Conservation (phyloP, 2,797 vertebrate species). For the Semaprochilodus insignis region DNA sequence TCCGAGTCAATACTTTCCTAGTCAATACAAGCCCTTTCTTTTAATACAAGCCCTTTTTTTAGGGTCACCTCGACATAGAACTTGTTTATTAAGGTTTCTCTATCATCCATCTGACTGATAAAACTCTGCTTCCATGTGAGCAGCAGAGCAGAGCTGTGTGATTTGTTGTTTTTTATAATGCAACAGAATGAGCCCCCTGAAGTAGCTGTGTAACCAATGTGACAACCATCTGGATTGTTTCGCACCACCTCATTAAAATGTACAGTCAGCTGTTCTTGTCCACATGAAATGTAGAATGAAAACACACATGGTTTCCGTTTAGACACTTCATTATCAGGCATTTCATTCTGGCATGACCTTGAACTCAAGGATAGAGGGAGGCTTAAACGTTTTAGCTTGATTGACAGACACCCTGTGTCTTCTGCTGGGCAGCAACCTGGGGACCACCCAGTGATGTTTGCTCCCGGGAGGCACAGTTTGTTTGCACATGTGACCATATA, state of each 20-base stretch:
- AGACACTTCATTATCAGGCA: background rate
- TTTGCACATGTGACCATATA: background rate
- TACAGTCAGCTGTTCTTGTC: constrained; percentile 31
- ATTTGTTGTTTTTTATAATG: constrained; percentile 14
- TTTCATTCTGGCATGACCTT: constrained; percentile 32
- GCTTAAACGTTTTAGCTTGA: constrained; percentile 1
- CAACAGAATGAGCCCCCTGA: background rate
- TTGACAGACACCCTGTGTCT: constrained; percentile 21
- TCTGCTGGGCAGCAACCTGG: background rate
- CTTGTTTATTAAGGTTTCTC: background rate
- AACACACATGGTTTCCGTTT: background rate
- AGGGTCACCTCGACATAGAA: background rate
- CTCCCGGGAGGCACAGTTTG: background rate
- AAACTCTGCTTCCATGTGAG: background rate
- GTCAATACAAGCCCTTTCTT: too few relatives aligned
- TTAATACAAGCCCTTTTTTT: too few relatives aligned
- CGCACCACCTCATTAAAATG: constrained; percentile 41
- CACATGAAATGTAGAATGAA: constrained; percentile 27
- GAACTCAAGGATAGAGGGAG: constrained; percentile 1
- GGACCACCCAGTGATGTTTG: background rate
- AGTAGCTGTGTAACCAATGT: constrained; percentile 32
- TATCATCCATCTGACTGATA: background rate
- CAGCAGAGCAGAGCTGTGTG: background rate
- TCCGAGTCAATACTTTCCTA: too few relatives aligned
- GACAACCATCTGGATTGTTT: constrained; percentile 52